Evolutionary conservation across 2,888 invertebrate species (phyloP).

Genomic region (Bombylius major): DNA sequence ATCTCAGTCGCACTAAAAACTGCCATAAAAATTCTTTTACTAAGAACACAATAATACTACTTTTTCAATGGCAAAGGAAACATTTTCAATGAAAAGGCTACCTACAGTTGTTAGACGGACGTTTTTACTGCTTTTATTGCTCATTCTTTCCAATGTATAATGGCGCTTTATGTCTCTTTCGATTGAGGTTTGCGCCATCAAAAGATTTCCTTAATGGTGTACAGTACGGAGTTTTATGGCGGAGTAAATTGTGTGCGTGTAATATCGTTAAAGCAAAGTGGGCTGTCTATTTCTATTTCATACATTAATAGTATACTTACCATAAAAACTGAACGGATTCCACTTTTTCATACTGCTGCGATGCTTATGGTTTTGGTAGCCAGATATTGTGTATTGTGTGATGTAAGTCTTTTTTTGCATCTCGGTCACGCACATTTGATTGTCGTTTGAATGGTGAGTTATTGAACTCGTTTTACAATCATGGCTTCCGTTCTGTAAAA

Average conservation of each 20-base stretch:
- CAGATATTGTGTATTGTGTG: background rate
- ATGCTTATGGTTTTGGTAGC: too few relatives aligned
- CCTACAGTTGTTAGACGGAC: background rate
- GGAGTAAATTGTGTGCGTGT: background rate
- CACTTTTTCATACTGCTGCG: too few relatives aligned
- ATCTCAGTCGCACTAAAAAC: slow-evolving; percentile 37
- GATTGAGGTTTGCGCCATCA: background rate
- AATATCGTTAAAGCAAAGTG: background rate
- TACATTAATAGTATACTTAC: background rate
- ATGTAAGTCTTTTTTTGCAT: slow-evolving; percentile 11
- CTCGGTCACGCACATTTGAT: slow-evolving; percentile 11
- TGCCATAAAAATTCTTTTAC: slow-evolving; percentile 26
- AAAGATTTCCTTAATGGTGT: slow-evolving; percentile 1
- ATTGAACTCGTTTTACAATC: slow-evolving; percentile 31
- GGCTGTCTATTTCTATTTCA: slow-evolving; percentile 2
- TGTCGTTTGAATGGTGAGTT: slow-evolving; percentile 27
- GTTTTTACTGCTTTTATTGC: background rate
- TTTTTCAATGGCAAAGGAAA: too few relatives aligned
- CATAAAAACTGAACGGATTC: background rate
- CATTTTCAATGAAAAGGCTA: background rate
- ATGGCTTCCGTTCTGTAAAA: slow-evolving; percentile 34
- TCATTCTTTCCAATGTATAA: background rate
- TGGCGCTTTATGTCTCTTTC: background rate
- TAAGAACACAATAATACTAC: background rate
- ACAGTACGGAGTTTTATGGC: background rate